Evolutionary conservation across 1,140 invertebrate genomes (phyloP), one percentile per base, ranked within the genome.

Genomic region (Drosophila sulfurigaster): DNA sequence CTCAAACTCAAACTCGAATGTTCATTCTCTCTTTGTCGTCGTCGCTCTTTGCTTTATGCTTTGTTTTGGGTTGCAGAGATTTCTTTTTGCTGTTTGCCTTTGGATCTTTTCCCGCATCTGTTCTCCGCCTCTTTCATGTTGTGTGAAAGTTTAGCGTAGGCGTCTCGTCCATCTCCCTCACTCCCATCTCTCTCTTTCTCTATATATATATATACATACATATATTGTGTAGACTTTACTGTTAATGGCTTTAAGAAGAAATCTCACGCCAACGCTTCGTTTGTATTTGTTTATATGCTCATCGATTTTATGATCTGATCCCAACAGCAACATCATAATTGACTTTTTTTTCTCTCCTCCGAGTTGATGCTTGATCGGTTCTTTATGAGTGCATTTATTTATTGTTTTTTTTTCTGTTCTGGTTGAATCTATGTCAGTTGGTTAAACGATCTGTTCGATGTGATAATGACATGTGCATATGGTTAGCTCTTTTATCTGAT

Each of bases 131-230:
- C 64, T 68, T 64, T 60, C 38, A 28, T 71, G 63, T 56, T 38
- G 69, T 78, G 71, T 70, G 82, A 81, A 76, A 87, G 82, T 79
- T 86, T 60, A 30, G 72, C 49, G 82, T 87, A 60, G 82, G 82
- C 71, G 43, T 51, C 35, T 2, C 35, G 1, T 6, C 32, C 32
- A 5, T 32, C 6, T 32, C 30, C 30, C 30, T 32, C 16, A 16
- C 30, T 32, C 30, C 30, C 30, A 16, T 32, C 30, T 32, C 30
- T 32, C 32, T 32, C 32, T 32, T 6, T 16, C 4, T 49, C 28
- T 16, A 0, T 25, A 25, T 25, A 25, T 3, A 25, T 25, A 4
- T 25, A 4, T 25, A 25, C 20, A 25, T 25, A 25, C 20, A 25
- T 25, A 25, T 48, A 7, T 56, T 52, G 60, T 63, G 58, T 49